A percentile compares a stretch with the other conserved stretches of the same genome.
These are phyloP conservation scores for Danaus chrysippus DNA, from an alignment of 2,888 invertebrate genomes.

Conservation along the genomic window DNA sequence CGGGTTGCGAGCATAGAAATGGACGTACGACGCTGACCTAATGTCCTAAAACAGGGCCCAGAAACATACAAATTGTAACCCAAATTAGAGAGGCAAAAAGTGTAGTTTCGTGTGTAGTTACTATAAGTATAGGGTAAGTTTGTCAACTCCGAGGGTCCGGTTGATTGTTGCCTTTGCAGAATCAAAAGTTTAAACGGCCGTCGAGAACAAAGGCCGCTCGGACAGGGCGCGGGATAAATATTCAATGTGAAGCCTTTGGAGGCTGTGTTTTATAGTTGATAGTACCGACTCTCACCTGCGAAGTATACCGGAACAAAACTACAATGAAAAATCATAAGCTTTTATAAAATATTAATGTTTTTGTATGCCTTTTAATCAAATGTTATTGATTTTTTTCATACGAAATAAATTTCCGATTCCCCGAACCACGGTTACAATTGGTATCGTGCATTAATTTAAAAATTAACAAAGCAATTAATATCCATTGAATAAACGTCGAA, in stretches of 20 bases:
- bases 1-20: constrained; percentile 76
- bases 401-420: neutral
- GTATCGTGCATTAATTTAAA: neutral
- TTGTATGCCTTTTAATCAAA: constrained; percentile 7
- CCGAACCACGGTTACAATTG: no score
- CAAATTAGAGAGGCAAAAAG: constrained; percentile 34
- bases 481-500: neutral
- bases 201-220: constrained; percentile 73
- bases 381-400: constrained; percentile 6
- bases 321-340: constrained; percentile 23
- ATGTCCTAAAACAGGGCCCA: constrained; percentile 42
- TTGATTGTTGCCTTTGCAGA: constrained; percentile 77
- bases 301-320: constrained; percentile 52
- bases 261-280: constrained; percentile 74
- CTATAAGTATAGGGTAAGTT: constrained; percentile 44
- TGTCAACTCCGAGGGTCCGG: constrained; percentile 70
- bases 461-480: constrained; percentile 5
- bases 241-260: constrained; percentile 78
- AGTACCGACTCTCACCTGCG: constrained; percentile 70
- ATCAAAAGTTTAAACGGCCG: constrained; percentile 79
- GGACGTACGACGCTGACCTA: constrained; percentile 56
- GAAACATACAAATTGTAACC: constrained; percentile 29
- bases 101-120: constrained; percentile 28
- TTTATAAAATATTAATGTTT: constrained; percentile 22
- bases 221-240: constrained; percentile 74